Evolutionary conservation across 2,797 vertebrate species (phyloP).

Genomic region (Gambusia yucatana): DNA sequence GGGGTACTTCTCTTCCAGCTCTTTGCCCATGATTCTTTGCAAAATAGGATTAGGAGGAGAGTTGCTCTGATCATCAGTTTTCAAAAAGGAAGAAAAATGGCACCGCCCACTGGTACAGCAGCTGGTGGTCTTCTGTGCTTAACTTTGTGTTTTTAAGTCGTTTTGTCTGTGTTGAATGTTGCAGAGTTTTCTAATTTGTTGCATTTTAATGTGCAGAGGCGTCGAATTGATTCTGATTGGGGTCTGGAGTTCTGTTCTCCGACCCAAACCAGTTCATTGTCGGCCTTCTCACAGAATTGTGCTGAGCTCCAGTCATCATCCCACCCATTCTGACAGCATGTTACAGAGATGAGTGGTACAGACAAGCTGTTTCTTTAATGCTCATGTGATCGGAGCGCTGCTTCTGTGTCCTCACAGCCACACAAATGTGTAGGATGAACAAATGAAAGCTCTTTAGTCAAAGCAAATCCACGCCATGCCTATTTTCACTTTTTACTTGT

Average conservation of each 20-base stretch:
- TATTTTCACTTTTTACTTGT: neutral
- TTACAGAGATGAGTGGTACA: neutral
- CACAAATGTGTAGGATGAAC: neutral
- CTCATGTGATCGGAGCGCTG: neutral
- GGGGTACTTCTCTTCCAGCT: neutral
- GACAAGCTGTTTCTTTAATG: neutral
- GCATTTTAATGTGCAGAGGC: neutral
- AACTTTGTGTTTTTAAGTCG: neutral
- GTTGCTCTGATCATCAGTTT: neutral
- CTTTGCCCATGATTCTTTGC: neutral
- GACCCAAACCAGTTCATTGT: neutral
- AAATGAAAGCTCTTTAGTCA: neutral
- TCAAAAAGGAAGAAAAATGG: neutral
- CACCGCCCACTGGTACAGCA: neutral
- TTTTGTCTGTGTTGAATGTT: neutral
- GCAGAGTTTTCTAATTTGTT: neutral
- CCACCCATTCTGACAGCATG: neutral
- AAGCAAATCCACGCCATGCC: neutral
- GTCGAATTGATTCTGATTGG: neutral
- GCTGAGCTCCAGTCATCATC: neutral
- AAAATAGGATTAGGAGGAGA: neutral
- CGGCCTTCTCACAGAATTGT: neutral
- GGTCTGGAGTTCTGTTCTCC: neutral
- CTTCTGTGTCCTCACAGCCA: neutral
- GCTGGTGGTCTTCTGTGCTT: neutral